Evolutionary conservation across 2,797 vertebrate species (phyloP).

Genomic region (Hydrophis major): DNA sequence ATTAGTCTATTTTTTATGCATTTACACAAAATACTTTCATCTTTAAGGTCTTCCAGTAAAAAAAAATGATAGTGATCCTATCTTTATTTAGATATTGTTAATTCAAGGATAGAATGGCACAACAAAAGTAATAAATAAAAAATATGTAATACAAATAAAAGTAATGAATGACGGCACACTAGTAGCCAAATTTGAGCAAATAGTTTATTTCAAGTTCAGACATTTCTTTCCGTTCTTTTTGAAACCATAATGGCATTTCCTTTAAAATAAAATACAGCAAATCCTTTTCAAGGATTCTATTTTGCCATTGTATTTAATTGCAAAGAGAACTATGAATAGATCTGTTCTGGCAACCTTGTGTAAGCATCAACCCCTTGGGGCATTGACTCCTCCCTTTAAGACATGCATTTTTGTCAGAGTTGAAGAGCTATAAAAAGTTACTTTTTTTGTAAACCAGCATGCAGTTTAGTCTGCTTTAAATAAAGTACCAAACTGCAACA

Average conservation of each 20-base stretch:
- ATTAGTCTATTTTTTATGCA: not conserved
- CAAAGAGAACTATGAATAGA: slow-evolving; percentile 50
- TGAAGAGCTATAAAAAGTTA: slow-evolving; percentile 57
- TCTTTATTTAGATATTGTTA: not conserved
- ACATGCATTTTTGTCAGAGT: slow-evolving; percentile 64
- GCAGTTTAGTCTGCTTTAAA: slow-evolving; percentile 74
- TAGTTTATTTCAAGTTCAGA: not conserved
- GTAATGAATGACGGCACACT: slow-evolving; percentile 17
- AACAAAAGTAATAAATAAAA: not conserved
- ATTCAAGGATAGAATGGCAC: not conserved
- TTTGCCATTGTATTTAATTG: slow-evolving; percentile 55
- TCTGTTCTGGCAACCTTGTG: slow-evolving; percentile 41
- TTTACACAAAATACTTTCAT: not conserved
- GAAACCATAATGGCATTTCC: slow-evolving; percentile 4
- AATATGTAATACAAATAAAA: not conserved
- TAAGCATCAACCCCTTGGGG: slow-evolving; percentile 25
- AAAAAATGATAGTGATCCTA: not conserved
- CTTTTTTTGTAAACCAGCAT: slow-evolving; percentile 71
- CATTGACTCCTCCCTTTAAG: slow-evolving; percentile 51
- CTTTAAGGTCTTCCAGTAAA: not conserved
- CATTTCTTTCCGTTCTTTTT: slow-evolving; percentile 9
- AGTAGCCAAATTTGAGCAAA: not conserved
- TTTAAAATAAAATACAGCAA: slow-evolving; percentile 29
- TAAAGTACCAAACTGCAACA: slow-evolving; percentile 64
- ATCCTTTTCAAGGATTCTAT: slow-evolving; percentile 54